Evolutionary conservation across 2,888 invertebrate species (phyloP).

Genomic region (Ellobium chinense): DNA sequence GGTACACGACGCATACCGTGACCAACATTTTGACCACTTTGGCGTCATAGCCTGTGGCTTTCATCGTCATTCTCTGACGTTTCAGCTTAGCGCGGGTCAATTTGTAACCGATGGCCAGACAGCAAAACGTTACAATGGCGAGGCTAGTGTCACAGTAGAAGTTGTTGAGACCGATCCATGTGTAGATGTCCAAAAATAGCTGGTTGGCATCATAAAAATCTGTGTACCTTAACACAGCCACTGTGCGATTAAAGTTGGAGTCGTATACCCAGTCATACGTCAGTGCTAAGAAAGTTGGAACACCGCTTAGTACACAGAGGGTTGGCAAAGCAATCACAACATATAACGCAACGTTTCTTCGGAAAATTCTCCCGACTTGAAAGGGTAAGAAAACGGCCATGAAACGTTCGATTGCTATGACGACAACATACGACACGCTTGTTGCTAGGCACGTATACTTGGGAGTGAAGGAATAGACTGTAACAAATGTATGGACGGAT

Average conservation of each 20-base stretch:
- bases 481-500: conserved; percentile 11
- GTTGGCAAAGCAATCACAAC: background rate
- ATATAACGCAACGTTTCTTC: background rate
- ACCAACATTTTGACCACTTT: conserved; percentile 25
- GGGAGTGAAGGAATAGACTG: conserved; percentile 18
- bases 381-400: conserved; percentile 26
- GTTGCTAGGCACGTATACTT: conserved; percentile 22
- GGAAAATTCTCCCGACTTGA: conserved; percentile 16
- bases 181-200: background rate
- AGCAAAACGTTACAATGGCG: background rate
- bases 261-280: conserved; percentile 3
- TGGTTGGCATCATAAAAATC: background rate
- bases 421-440: conserved; percentile 11
- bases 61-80: background rate
- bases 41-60: conserved; percentile 1
- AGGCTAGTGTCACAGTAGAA: background rate
- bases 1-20: conserved; percentile 12
- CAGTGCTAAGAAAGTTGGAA: conserved; percentile 23
- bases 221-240: conserved; percentile 11
- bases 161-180: conserved; percentile 23
- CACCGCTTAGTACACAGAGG: background rate
- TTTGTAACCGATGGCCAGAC: conserved; percentile 24
- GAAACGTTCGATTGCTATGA: conserved; percentile 24
- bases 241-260: background rate
- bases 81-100: background rate